Percentiles rank a stretch among this genome's conserved stretches.
Conservation (phyloP, 2,888 invertebrate species). For the Drosophila macrospina region DNA sequence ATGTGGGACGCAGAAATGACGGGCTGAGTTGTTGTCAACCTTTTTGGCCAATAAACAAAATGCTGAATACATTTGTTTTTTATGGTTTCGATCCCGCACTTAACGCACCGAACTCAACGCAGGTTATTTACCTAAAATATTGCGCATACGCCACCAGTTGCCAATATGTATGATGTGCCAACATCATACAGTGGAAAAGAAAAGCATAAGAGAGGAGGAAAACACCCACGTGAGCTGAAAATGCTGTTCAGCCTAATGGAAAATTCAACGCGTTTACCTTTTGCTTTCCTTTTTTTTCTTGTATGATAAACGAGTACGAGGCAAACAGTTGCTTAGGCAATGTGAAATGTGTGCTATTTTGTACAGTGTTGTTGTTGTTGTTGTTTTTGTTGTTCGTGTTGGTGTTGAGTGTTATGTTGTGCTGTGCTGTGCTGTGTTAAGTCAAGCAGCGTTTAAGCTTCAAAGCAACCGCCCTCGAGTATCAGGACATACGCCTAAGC, state of each 20-base stretch:
- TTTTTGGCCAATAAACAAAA: slow-evolving; percentile 57
- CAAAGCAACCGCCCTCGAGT: slow-evolving; percentile 46
- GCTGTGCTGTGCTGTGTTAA: slow-evolving; percentile 36
- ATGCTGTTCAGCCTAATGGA: slow-evolving; percentile 72
- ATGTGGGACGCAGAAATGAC: slow-evolving; percentile 39
- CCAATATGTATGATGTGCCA: slow-evolving; percentile 56
- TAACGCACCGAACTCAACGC: slow-evolving; percentile 37
- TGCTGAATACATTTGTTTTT: slow-evolving; percentile 49
- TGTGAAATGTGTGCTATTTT: slow-evolving; percentile 29
- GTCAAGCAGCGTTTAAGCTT: slow-evolving; percentile 55
- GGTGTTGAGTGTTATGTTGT: too few relatives aligned
- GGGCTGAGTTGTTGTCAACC: slow-evolving; percentile 50
- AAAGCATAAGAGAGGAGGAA: slow-evolving; percentile 20
- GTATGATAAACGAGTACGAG: slow-evolving; percentile 48
- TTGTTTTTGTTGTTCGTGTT: too few relatives aligned
- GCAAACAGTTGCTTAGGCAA: slow-evolving; percentile 28
- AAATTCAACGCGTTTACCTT: slow-evolving; percentile 67
- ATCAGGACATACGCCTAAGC: slow-evolving; percentile 22
- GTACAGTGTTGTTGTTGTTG: slow-evolving; percentile 12
- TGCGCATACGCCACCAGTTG: slow-evolving; percentile 55
- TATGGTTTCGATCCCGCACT: slow-evolving; percentile 47
- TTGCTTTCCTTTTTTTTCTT: slow-evolving; percentile 4
- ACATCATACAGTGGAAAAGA: slow-evolving; percentile 9
- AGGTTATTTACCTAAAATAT: slow-evolving; percentile 66
- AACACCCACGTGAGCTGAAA: slow-evolving; percentile 63